Evolutionary conservation across 2,888 invertebrate species (phyloP).

Genomic region (Branchipolynoe longqiensis): DNA sequence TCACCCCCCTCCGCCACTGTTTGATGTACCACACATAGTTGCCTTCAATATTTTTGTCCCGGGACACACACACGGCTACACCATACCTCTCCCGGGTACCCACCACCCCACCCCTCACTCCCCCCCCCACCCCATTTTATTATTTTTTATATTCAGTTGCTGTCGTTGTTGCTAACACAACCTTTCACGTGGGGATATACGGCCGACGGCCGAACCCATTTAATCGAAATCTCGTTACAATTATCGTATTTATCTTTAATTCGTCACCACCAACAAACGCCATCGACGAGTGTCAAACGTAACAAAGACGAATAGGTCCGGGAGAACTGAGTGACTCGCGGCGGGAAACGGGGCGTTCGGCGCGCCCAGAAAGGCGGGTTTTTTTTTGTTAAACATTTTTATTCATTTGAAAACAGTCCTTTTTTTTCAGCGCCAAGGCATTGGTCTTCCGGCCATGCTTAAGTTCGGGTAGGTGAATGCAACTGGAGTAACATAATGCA

Average conservation of each 20-base stretch:
- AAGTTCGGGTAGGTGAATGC: too few species aligned
- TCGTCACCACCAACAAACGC: conserved; percentile 26
- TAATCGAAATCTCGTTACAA: conserved; percentile 58
- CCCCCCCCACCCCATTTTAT: background rate
- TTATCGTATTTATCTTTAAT: conserved; percentile 57
- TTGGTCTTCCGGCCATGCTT: too few species aligned
- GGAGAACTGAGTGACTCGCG: background rate
- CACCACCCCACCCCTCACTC: background rate
- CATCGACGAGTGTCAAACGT: conserved; percentile 42
- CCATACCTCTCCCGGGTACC: background rate
- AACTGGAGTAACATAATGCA: too few species aligned
- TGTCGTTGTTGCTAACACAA: too few species aligned
- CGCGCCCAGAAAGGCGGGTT: background rate
- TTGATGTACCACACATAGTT: too few species aligned
- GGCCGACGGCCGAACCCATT: conserved; percentile 25
- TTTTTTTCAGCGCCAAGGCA: too few species aligned
- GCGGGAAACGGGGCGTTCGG: background rate
- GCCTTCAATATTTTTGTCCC: too few species aligned
- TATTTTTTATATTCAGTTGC: background rate
- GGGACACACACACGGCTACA: too few species aligned
- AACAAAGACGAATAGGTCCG: conserved; percentile 46
- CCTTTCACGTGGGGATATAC: conserved; percentile 37
- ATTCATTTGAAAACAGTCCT: too few species aligned
- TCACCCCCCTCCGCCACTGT: background rate
- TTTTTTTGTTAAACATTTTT: too few species aligned